These are phyloP conservation scores for Xerus rutilus DNA, from an alignment of 2,797 vertebrate genomes.

Conservation along the genomic window DNA sequence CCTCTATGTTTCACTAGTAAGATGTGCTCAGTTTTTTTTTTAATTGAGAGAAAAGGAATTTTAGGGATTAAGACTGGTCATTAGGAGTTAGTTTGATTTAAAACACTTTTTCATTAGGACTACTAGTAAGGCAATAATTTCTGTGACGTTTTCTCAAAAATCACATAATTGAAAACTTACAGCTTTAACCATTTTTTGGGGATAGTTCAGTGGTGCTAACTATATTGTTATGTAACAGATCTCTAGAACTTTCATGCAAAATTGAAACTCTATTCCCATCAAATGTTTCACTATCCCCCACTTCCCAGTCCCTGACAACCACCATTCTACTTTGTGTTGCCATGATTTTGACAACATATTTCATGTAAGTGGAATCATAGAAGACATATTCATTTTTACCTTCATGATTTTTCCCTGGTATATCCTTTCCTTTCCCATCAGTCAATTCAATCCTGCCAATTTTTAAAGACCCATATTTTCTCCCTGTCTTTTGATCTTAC, in stretches of 20 bases:
- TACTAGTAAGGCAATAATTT: slow-evolving; percentile 13
- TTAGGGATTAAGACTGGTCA: slow-evolving; percentile 8
- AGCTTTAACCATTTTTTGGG: background rate
- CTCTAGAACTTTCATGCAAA: background rate
- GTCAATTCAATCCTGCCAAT: background rate
- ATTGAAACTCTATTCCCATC: background rate
- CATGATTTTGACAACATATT: background rate
- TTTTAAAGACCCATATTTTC: background rate
- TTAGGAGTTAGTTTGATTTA: slow-evolving; percentile 45
- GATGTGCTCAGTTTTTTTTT: background rate
- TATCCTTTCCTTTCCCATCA: background rate
- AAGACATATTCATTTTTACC: background rate
- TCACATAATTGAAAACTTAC: background rate
- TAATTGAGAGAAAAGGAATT: slow-evolving; percentile 19
- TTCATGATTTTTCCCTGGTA: background rate
- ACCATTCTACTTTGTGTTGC: background rate
- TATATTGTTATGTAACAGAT: background rate
- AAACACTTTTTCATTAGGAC: background rate
- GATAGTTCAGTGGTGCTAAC: background rate
- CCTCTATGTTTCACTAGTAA: background rate
- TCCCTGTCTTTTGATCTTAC: background rate
- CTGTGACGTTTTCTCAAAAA: background rate
- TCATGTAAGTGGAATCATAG: background rate
- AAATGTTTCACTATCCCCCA: background rate
- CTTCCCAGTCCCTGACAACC: background rate